These are phyloP conservation scores for Spheniscus mendiculus DNA, from an alignment of 2,113 vertebrate species.

Conservation along the genomic window DNA sequence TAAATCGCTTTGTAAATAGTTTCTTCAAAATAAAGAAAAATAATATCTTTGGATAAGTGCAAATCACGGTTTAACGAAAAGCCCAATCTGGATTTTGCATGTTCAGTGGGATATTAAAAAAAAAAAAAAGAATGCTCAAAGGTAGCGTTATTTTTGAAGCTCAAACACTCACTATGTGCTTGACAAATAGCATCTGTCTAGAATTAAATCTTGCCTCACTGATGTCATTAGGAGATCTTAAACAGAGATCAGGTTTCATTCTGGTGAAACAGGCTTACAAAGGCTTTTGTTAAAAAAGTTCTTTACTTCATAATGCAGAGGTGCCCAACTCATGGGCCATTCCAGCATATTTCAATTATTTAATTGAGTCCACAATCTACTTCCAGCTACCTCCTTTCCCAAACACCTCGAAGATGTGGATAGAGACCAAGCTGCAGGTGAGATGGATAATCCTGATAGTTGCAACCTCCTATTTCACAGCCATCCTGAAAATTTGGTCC, in stretches of 20 bases:
- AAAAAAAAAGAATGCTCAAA: neutral
- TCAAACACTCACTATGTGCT: neutral
- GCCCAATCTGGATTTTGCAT: neutral
- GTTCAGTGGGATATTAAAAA: neutral
- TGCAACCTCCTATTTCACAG: neutral
- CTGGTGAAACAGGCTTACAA: neutral
- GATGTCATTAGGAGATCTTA: neutral
- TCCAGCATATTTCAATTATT: neutral
- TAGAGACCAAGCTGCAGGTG: neutral
- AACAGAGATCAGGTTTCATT: conserved; percentile 7
- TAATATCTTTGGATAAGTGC: neutral
- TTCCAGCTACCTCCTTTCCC: neutral
- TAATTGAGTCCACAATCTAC: neutral
- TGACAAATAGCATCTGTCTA: conserved; percentile 31
- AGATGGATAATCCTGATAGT: neutral
- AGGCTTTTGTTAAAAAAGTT: conserved; percentile 1
- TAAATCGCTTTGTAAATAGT: conserved; percentile 8
- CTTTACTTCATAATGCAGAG: neutral
- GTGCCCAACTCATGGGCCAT: neutral
- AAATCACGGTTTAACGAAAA: neutral
- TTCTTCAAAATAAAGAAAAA: conserved; percentile 49
- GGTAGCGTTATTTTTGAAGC: conserved; percentile 10
- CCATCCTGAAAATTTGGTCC: neutral
- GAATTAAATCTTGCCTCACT: neutral
- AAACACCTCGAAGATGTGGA: neutral